Base-by-base conservation (phyloP, 1,140 invertebrate species). In the Caenorhabditis inopinata region DNA sequence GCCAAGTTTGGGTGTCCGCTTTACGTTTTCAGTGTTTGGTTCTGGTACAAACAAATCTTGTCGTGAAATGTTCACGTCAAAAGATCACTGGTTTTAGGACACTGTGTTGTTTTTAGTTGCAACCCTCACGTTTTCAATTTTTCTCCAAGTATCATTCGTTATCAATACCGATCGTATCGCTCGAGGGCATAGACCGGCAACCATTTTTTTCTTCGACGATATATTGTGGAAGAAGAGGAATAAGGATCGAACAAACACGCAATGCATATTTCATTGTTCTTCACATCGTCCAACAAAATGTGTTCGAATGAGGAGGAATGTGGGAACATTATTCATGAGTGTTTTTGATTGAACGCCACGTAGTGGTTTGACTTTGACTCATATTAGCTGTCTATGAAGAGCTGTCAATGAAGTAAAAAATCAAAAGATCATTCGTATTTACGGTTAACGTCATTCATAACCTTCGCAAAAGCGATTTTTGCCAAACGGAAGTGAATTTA, bases 261-360 rank as follows among this genome's bases (percentile, higher is more conserved):
- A 68, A 68, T 68, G 58, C 32, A 68, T 68, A 38, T 68, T 38
- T 68, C 21, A 68, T 68, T 68, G 58, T 68, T 68, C 32, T 68
- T 38, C n/a, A 3, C 25, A n/a, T 18, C 32, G n/a, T 32, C 58
- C 35, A 68, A 42, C 29, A 21, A 68, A 68, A 68, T 68, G 35
- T 68, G 38, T 68, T 68, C 58, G 38, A 23, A 16, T 21, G n/a
- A 25, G 38, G 25, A 68, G 25, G 2, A 14, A 14, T 1, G n/a
- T 11, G 23, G 32, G 23, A 18, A 32, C 35, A 38, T 68, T 38
- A 68, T 68, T 25, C 21, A 38, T 16, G 6, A 32, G 32, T 18
- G n/a, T 32, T 23, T 21, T 58, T 9, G 14, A 58, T 16, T 7
- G 51, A 58, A 32, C 27, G 51, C 38, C 32, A 18, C 21, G 29